phyloP scores from a whole-genome alignment of 2,113 vertebrate genomes.

The Barnardius zonarius region DNA sequence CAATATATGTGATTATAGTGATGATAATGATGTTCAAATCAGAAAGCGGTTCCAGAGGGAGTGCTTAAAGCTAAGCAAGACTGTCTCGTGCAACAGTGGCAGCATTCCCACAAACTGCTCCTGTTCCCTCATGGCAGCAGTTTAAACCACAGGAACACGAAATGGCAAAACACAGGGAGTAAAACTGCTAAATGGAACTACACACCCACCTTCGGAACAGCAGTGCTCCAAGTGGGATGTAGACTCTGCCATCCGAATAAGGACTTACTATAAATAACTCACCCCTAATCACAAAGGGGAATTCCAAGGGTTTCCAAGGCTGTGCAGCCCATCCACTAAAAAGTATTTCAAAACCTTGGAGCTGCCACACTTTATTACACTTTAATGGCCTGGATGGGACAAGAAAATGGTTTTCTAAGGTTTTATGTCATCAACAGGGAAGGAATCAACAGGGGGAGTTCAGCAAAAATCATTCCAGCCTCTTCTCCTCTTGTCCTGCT shows the following conservation, averaged over 20 bases:
- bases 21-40: background rate
- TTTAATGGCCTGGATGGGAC: background rate
- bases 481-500: background rate
- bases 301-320: constrained; percentile 22
- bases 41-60: background rate
- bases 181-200: background rate
- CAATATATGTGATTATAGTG: background rate
- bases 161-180: background rate
- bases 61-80: background rate
- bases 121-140: background rate
- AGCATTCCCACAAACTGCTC: background rate
- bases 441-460: background rate
- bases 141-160: background rate
- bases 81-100: background rate
- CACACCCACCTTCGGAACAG: background rate
- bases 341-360: background rate
- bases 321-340: background rate
- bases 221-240: background rate
- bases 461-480: background rate
- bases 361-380: constrained; percentile 11
- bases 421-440: background rate
- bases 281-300: constrained; percentile 12
- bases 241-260: background rate
- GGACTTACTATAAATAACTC: constrained; percentile 45
- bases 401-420: background rate